These are phyloP conservation scores for Catocala sponsa DNA, from an alignment of 2,888 invertebrate genomes.

Conservation along the genomic window DNA sequence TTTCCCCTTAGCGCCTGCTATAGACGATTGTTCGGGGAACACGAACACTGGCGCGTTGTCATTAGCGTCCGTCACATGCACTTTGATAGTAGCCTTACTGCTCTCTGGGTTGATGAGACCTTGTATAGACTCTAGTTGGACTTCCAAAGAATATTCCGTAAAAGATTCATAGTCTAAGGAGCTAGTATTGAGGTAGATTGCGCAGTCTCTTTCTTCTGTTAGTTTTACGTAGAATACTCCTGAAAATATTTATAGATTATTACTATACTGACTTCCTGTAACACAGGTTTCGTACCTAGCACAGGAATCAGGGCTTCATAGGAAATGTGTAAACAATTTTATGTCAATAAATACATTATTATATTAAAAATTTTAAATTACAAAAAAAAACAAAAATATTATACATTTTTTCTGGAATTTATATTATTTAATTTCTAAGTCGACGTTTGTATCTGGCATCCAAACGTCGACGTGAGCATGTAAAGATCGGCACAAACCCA, in stretches of 20 bases:
- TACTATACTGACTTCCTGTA: no score
- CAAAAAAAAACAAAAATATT: no score
- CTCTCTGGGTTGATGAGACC: slow-evolving; percentile 94
- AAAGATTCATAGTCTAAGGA: slow-evolving; percentile 93
- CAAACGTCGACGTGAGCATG: no score
- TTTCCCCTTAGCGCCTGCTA: slow-evolving; percentile 89
- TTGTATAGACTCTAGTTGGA: slow-evolving; percentile 93
- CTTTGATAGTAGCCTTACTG: slow-evolving; percentile 92
- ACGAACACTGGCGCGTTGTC: slow-evolving; percentile 96
- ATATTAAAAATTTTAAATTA: no score
- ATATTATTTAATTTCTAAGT: no score
- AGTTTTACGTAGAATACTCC: slow-evolving; percentile 92
- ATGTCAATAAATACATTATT: no score
- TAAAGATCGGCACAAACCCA: no score
- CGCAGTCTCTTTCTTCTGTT: slow-evolving; percentile 94
- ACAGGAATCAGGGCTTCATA: no score
- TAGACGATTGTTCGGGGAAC: slow-evolving; percentile 89
- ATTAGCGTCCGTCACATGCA: slow-evolving; percentile 95
- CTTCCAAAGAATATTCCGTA: slow-evolving; percentile 91
- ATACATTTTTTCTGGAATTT: no score
- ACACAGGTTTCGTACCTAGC: no score
- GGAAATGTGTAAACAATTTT: no score
- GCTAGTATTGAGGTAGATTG: slow-evolving; percentile 91
- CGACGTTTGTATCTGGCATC: no score
- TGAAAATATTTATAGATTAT: slow-evolving; percentile 61